Evolutionary conservation across 2,113 vertebrate species (phyloP), one percentile per base, ranked within the genome.

Genomic region (Cervus canadensis): DNA sequence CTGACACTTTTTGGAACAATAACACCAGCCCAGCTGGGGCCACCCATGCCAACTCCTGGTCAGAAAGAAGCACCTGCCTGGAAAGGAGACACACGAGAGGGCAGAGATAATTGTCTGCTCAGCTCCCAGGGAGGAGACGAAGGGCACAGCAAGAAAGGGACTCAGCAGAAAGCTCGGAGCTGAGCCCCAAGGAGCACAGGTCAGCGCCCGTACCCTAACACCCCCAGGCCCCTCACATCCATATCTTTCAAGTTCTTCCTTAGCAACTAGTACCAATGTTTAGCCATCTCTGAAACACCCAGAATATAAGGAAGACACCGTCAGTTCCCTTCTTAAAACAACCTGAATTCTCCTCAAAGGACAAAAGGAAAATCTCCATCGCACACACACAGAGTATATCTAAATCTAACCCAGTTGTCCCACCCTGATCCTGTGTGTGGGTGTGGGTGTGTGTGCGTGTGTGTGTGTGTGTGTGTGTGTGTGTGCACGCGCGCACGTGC

Each of bases 401-500:
- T 21, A 62, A 40, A 43, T 52, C 56, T 10, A 57, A 79, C 43
- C 43, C 17, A 45, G 86, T 59, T 50, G 26, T 54, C 62, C 57
- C 33, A 15, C 36, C 28, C 36, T 15, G 9, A 56, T 59, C 25
- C 10, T 50, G 17, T 79, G 23, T 74, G 62, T 16, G 67, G 40
- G 4, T 36, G 36, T 36, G 36, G 36, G 36, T 36, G 36, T 36
- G 36, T 36, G 36, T 36, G 36, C 36, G 36, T 0, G n/a, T 40
- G 40, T 40, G 40, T 40, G 40, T 40, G 40, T 40, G 40, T 40
- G 40, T 40, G 40, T 40, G 62, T 67, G 64, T n/a, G 62, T 8
- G n/a, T 40, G 4, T 0, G n/a, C 4, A 0, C 2, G 2, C 17
- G 0, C 1, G 7, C 9, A 40, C 1, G 10, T 28, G 11, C 12